A percentile compares a stretch with the other conserved stretches of the same genome.
Conservation (phyloP, 2,888 invertebrate species). For the Coelinius sp. region DNA sequence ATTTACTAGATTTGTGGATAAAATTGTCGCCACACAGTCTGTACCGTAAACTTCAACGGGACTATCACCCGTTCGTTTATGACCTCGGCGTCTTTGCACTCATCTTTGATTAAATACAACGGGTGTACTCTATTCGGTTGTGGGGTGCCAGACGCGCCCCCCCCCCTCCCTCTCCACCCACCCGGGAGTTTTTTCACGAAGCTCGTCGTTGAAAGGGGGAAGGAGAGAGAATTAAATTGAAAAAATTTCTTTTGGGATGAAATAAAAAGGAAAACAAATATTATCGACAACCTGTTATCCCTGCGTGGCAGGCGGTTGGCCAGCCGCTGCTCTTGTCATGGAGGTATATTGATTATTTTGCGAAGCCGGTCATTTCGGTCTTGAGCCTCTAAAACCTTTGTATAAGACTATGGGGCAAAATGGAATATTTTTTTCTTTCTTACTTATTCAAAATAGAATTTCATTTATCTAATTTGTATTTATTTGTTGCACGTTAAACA, state of each 20-base stretch:
- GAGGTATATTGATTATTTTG: constrained; percentile 51
- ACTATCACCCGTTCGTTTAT: not conserved
- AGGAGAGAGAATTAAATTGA: too few species aligned
- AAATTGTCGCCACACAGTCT: constrained; percentile 2
- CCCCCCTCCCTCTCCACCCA: not conserved
- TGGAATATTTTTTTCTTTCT: not conserved
- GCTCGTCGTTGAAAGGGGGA: not conserved
- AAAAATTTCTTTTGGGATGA: not conserved
- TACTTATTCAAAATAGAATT: too few species aligned
- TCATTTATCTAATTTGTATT: not conserved
- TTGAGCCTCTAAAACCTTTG: not conserved
- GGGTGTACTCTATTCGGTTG: not conserved
- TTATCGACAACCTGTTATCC: constrained; percentile 60
- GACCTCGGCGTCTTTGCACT: not conserved
- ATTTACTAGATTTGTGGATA: not conserved
- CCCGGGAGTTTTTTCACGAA: not conserved
- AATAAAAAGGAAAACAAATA: not conserved
- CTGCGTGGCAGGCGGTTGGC: constrained; percentile 45
- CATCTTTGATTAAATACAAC: constrained; percentile 7
- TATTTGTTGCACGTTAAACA: not conserved
- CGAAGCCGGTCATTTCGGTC: constrained; percentile 29
- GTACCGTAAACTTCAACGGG: not conserved
- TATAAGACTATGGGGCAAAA: not conserved
- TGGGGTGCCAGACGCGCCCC: not conserved
- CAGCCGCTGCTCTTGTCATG: constrained; percentile 41